Base-by-base conservation (phyloP, 2,797 vertebrate species). In the Eulemur mongoz region DNA sequence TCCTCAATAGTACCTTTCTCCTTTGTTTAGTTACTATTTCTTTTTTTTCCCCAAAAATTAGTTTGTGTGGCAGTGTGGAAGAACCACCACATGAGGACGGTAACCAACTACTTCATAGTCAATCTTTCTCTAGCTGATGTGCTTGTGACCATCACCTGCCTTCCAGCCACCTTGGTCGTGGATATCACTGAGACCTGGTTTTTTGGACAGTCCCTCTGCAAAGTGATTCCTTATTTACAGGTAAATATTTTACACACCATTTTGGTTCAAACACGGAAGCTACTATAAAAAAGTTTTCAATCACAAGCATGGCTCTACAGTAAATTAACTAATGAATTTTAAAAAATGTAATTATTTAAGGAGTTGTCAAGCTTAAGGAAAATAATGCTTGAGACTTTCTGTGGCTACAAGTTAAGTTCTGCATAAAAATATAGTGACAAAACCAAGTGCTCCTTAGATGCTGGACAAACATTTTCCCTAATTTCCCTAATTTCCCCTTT, bases 121-220 rank as follows among this genome's bases (percentile, higher is more conserved):
- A 99, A 99, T 96, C 99, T 99, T 48, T 99, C 99, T 84, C 98
- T 99, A 87, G 99, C 99, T 57, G 99, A 99, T 13, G 99, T 99
- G 95, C 98, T 99, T 85, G 99, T 99, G 98, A 99, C 99, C 90
- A 99, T 99, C 97, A 99, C 99, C 97, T 99, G 99, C 98, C 99
- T 99, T 95, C 99, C 99, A 80, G 99, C 99, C 10, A 99, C 99
- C 30, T 98, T 99, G 11, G 99, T 99, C 48, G 99, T 99, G 18
- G 99, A 99, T 98, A 99, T 99, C 98, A 99, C 99, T 23, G 99
- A 99, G 98, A 99, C 99, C 0, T 99, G 99, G 99, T 99, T 99
- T 98, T 99, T 99, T 79, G 99, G 99, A 93, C 98, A 99, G 50
- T 98, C 99, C 11, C 99, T 99, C 92, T 99, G 99, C 98, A 99